Conservation (phyloP, 2,888 invertebrate species). For the Chrysolina oricalcia region DNA sequence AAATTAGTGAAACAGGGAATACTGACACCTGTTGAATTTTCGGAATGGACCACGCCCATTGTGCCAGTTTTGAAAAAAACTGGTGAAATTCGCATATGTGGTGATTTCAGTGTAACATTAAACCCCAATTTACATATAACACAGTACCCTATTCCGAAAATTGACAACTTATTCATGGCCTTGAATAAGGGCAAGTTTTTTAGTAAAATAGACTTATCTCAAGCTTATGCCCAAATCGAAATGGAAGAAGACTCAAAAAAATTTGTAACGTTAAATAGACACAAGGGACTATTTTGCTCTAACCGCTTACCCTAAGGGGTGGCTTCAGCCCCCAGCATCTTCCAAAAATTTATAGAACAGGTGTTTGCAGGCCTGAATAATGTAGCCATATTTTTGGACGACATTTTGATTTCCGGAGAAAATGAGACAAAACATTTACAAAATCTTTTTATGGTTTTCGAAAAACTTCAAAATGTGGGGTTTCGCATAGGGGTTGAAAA, state of each 20-base stretch:
- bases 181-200: constrained; percentile 54
- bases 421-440: constrained; percentile 39
- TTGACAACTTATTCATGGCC: constrained; percentile 55
- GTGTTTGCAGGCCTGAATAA: constrained; percentile 50
- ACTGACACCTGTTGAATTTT: constrained; percentile 9
- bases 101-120: constrained; percentile 56
- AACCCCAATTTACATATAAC: constrained; percentile 59
- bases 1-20: not conserved
- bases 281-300: constrained; percentile 59
- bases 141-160: constrained; percentile 29
- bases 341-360: constrained; percentile 63
- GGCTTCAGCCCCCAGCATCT: constrained; percentile 62
- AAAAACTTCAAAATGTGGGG: constrained; percentile 41
- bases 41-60: constrained; percentile 41
- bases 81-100: constrained; percentile 44
- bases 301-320: constrained; percentile 61
- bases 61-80: constrained; percentile 45
- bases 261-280: constrained; percentile 58
- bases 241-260: constrained; percentile 48
- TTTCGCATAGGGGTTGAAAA: constrained; percentile 36
- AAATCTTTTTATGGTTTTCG: constrained; percentile 40
- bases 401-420: constrained; percentile 55
- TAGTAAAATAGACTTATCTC: constrained; percentile 26
- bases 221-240: constrained; percentile 50
- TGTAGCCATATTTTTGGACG: constrained; percentile 57